Percentiles rank a stretch among this genome's conserved stretches.
Evolutionary conservation across 2,797 vertebrate species (phyloP).

Genomic region (Onychomys torridus): DNA sequence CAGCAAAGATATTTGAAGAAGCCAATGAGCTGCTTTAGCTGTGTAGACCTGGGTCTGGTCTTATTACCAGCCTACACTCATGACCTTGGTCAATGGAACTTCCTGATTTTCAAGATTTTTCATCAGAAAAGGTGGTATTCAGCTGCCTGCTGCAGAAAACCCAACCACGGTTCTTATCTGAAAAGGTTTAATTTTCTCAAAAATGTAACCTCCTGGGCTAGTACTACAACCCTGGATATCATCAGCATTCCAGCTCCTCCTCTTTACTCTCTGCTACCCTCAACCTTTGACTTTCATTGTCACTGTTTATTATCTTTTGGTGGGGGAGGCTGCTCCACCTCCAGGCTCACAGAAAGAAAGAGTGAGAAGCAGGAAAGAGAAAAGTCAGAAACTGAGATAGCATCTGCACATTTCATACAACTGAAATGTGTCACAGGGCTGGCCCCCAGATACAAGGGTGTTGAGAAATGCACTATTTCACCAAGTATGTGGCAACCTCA

Average conservation of each 20-base stretch:
- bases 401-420: not conserved
- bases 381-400: not conserved
- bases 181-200: not conserved
- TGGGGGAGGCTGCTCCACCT: not conserved
- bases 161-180: not conserved
- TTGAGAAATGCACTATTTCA: not conserved
- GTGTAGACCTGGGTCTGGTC: not conserved
- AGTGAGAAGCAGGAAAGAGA: not conserved
- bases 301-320: not conserved
- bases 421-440: not conserved
- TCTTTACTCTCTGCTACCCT: not conserved
- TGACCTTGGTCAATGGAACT: not conserved
- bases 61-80: not conserved
- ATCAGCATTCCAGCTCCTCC: too few species aligned
- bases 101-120: not conserved
- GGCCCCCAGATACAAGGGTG: too few species aligned
- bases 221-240: too few species aligned
- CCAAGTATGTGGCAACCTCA: not conserved
- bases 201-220: not conserved
- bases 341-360: not conserved
- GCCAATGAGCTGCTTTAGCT: not conserved
- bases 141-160: not conserved
- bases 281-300: not conserved
- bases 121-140: not conserved
- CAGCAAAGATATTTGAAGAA: not conserved